These are phyloP conservation scores for Crax fasciolata DNA, from an alignment of 2,797 vertebrate genomes.

Conservation along the genomic window DNA sequence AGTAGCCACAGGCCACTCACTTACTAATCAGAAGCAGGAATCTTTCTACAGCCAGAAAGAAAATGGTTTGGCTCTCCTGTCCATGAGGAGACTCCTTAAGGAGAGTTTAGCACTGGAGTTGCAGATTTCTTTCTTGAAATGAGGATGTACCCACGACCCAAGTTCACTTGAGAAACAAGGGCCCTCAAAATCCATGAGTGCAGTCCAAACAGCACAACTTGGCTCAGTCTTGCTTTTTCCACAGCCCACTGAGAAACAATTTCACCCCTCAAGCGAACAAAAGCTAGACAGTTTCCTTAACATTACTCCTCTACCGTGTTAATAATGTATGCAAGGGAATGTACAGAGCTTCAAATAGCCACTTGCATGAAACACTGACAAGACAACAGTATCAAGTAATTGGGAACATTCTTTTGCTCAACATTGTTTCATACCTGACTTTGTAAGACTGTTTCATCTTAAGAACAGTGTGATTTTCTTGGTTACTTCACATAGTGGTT, in stretches of 20 bases:
- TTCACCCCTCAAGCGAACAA: not conserved
- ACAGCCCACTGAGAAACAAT: not conserved
- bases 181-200: not conserved
- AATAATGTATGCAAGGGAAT: not conserved
- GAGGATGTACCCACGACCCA: not conserved
- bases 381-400: not conserved
- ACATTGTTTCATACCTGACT: not conserved
- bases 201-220: slow-evolving; percentile 5
- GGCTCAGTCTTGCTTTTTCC: not conserved
- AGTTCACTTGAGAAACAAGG: not conserved
- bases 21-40: slow-evolving; percentile 18
- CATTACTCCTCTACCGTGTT: not conserved
- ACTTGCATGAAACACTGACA: not conserved
- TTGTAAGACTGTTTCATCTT: not conserved
- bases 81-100: not conserved
- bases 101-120: not conserved
- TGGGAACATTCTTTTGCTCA: not conserved
- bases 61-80: not conserved
- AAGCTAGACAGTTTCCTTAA: slow-evolving; percentile 12
- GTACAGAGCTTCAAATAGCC: not conserved
- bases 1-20: not conserved
- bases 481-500: not conserved
- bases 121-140: not conserved
- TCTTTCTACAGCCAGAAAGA: slow-evolving; percentile 7
- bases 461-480: not conserved